Percentiles rank a stretch among this genome's conserved stretches.
Evolutionary conservation across 2,113 vertebrate genomes (phyloP).

Genomic region (Genyomyrus donnyi): DNA sequence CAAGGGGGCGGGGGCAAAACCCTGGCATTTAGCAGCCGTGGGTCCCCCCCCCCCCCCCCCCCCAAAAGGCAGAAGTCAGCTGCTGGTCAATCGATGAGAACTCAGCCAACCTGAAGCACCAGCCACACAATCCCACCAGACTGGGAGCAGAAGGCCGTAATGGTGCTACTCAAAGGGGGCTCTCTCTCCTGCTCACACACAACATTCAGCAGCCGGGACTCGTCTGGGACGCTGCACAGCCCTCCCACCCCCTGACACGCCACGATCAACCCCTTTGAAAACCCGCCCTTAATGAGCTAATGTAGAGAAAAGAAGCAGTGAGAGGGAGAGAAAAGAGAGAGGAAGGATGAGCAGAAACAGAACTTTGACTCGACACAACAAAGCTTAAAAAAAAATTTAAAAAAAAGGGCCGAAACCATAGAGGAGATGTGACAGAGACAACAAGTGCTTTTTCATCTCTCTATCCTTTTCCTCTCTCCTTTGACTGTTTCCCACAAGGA

Average conservation of each 20-base stretch:
- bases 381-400: neutral
- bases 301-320: constrained; percentile 22
- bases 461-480: neutral
- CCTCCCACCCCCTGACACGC: neutral
- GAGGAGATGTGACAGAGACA: neutral
- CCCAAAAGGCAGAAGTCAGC: constrained; percentile 21
- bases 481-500: constrained; percentile 1
- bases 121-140: neutral
- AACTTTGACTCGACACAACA: neutral
- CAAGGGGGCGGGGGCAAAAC: too few species aligned
- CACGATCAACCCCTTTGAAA: constrained; percentile 36
- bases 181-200: neutral
- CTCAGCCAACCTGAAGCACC: neutral
- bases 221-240: neutral
- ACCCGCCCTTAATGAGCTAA: constrained; percentile 54
- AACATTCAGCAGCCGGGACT: neutral
- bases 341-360: constrained; percentile 22
- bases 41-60: too few species aligned
- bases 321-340: neutral
- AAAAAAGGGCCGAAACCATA: neutral
- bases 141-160: neutral
- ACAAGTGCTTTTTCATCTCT: neutral
- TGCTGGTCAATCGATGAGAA: constrained; percentile 28
- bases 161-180: neutral
- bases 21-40: too few species aligned